Conservation (phyloP, 2,113 vertebrate genomes). For the Phyllopteryx taeniolatus region DNA sequence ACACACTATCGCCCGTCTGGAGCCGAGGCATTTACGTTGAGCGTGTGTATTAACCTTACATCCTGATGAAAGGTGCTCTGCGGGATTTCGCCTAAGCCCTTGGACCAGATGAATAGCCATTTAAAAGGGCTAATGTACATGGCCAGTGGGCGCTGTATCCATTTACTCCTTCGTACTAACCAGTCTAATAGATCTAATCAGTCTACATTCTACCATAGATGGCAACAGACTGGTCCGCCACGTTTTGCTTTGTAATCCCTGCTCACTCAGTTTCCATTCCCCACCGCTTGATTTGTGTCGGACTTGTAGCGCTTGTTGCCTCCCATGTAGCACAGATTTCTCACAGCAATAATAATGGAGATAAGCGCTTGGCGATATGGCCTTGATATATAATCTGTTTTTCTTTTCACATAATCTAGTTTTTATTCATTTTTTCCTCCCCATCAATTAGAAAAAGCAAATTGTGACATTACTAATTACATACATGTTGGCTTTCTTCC, state of each 20-base stretch:
- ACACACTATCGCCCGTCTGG: conserved; percentile 44
- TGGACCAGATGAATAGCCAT: conserved; percentile 50
- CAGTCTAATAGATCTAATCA: conserved; percentile 49
- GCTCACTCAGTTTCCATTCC: conserved; percentile 7
- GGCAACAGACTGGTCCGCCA: conserved; percentile 28
- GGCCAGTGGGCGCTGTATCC: conserved; percentile 16
- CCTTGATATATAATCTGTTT: conserved; percentile 33
- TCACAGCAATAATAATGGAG: conserved; percentile 14
- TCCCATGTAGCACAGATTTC: conserved; percentile 28
- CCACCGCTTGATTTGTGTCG: conserved; percentile 47
- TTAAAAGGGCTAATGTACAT: conserved; percentile 51
- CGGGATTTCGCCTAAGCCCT: conserved; percentile 39
- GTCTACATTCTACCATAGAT: conserved; percentile 36
- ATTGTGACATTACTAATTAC: too few relatives aligned
- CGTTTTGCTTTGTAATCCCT: conserved; percentile 12
- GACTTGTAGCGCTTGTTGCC: conserved; percentile 34
- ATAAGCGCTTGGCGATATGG: background rate
- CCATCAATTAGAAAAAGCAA: too few relatives aligned
- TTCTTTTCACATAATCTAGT: conserved; percentile 15
- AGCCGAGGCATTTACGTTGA: conserved; percentile 17
- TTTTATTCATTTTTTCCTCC: conserved; percentile 8
- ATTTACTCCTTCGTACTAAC: conserved; percentile 17
- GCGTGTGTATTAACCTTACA: conserved; percentile 32
- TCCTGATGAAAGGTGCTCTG: conserved; percentile 32
- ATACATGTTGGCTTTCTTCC: background rate